Conservation (phyloP, 2,888 invertebrate genomes). For the Idaea dimidiata region DNA sequence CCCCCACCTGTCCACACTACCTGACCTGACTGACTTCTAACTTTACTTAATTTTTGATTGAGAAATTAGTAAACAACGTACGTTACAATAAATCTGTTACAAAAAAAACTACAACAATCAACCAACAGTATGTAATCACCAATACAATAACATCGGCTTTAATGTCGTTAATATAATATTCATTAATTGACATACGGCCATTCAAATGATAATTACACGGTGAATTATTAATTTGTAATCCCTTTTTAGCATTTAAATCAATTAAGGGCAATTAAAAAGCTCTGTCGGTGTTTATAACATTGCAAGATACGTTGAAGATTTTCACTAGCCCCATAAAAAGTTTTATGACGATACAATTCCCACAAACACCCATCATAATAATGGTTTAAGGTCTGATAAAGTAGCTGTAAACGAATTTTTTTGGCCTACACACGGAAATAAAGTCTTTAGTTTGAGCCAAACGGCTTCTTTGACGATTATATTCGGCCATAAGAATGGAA, state of each 20-base stretch:
- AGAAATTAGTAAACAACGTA: neutral
- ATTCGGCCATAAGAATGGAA: conserved; percentile 66
- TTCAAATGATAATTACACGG: neutral
- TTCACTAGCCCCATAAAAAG: conserved; percentile 27
- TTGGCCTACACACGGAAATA: conserved; percentile 31
- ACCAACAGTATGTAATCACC: neutral
- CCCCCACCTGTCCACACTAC: too few species aligned
- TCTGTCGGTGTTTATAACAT: neutral
- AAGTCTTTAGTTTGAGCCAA: conserved; percentile 55
- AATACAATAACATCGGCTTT: neutral
- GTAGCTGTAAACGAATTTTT: conserved; percentile 36
- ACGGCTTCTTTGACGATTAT: conserved; percentile 69
- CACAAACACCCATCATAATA: conserved; percentile 51
- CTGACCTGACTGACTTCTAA: neutral
- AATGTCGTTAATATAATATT: neutral
- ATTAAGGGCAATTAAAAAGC: conserved; percentile 3
- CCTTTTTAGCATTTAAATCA: neutral
- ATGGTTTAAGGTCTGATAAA: conserved; percentile 26
- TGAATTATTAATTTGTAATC: neutral
- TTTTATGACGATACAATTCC: conserved; percentile 39
- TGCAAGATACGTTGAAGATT: conserved; percentile 2
- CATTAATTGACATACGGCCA: neutral
- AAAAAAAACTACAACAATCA: neutral
- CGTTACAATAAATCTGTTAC: neutral
- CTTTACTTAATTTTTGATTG: neutral